Evolutionary conservation across 1,140 invertebrate species (phyloP).

Genomic region (Meloidogyne hapla): DNA sequence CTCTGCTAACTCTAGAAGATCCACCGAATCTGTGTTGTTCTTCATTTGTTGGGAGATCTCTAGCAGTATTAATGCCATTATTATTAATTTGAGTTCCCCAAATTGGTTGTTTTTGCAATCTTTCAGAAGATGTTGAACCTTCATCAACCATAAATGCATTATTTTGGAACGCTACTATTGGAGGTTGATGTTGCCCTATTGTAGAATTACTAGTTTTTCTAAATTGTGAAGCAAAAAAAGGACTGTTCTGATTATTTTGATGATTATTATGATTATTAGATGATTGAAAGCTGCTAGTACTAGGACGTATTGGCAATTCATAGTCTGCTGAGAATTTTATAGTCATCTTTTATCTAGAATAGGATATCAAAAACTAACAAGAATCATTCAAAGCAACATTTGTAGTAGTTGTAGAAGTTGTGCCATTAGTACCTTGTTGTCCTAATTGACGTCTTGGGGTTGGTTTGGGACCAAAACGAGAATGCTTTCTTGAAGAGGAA

Average conservation of each 20-base stretch:
- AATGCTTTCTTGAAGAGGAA: background rate
- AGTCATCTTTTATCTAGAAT: too few relatives aligned
- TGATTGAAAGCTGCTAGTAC: background rate
- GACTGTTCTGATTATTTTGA: background rate
- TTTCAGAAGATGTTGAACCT: background rate
- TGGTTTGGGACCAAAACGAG: background rate
- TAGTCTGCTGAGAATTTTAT: background rate
- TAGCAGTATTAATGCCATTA: background rate
- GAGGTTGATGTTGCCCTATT: background rate
- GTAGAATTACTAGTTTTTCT: background rate
- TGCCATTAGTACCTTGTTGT: background rate
- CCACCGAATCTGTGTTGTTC: conserved; percentile 3
- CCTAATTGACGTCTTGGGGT: background rate
- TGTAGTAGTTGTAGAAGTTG: background rate
- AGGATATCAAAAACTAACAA: background rate
- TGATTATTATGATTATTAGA: background rate
- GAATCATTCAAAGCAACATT: background rate
- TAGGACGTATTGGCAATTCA: background rate
- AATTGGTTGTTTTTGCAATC: background rate
- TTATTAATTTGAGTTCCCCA: background rate
- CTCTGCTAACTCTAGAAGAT: conserved; percentile 22
- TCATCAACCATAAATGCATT: background rate
- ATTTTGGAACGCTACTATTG: background rate
- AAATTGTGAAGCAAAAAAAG: background rate
- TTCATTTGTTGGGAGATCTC: background rate